Conservation (phyloP, 2,797 vertebrate species). For the Hoplostethus mediterraneus region DNA sequence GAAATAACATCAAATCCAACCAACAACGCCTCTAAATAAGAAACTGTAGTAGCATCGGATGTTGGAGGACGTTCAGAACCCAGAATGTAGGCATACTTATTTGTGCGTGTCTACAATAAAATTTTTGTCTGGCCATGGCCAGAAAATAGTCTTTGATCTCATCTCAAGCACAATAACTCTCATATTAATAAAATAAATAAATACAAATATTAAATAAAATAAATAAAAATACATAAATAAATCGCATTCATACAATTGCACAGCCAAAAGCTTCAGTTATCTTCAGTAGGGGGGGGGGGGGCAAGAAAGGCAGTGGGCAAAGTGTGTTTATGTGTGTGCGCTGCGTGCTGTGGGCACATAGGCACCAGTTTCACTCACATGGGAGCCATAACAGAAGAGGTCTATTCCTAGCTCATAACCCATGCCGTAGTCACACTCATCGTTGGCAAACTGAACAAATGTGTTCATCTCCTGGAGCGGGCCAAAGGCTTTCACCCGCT, state of each 20-base stretch:
- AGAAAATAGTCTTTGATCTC: too few relatives aligned
- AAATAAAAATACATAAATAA: too few relatives aligned
- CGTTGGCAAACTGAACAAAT: slow-evolving; percentile 97
- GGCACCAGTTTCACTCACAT: slow-evolving; percentile 85
- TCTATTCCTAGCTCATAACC: slow-evolving; percentile 95
- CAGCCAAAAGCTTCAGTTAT: too few relatives aligned
- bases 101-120: background rate
- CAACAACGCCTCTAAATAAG: background rate
- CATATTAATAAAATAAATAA: too few relatives aligned
- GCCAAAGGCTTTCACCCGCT: slow-evolving; percentile 93
- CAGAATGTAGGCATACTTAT: background rate
- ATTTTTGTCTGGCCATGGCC: too few relatives aligned
- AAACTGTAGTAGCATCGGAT: background rate
- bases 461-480: slow-evolving; percentile 97
- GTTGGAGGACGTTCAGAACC: background rate
- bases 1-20: too few relatives aligned
- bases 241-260: too few relatives aligned
- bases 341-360: background rate
- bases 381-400: slow-evolving; percentile 96
- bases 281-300: too few relatives aligned
- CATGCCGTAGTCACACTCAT: slow-evolving; percentile 99
- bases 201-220: too few relatives aligned
- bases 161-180: too few relatives aligned
- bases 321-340: background rate
- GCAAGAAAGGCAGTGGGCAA: background rate